phyloP scores from a whole-genome alignment of 2,888 invertebrate genomes.

The Piscicola geometra region DNA sequence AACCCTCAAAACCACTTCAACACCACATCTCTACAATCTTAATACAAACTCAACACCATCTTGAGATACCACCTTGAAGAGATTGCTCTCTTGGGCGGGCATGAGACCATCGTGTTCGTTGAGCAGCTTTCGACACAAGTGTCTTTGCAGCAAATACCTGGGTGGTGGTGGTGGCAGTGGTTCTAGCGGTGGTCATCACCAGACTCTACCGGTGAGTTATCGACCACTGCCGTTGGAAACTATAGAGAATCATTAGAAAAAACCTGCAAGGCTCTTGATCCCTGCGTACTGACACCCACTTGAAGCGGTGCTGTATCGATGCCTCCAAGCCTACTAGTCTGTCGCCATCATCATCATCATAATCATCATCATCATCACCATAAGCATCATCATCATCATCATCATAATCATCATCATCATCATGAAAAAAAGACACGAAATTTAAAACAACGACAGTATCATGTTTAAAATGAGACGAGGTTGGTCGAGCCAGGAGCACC shows the following conservation, averaged over 20 bases:
- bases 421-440: too few species aligned
- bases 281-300: constrained; percentile 53
- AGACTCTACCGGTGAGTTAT: too few species aligned
- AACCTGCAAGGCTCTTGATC: constrained; percentile 51
- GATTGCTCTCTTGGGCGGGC: neutral
- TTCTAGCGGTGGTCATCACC: too few species aligned
- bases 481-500: constrained; percentile 42
- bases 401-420: too few species aligned
- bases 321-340: constrained; percentile 52
- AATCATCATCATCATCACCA: too few species aligned
- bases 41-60: too few species aligned
- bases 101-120: neutral
- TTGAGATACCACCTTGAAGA: constrained; percentile 4
- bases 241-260: too few species aligned
- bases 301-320: constrained; percentile 51
- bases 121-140: neutral
- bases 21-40: too few species aligned
- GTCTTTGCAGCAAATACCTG: neutral
- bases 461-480: neutral
- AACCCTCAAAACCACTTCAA: too few species aligned
- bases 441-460: neutral
- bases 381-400: too few species aligned
- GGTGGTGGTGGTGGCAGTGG: neutral
- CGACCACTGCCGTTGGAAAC: too few species aligned
- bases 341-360: too few species aligned